Conservation (phyloP, 2,888 invertebrate species). For the Biston stratarius region DNA sequence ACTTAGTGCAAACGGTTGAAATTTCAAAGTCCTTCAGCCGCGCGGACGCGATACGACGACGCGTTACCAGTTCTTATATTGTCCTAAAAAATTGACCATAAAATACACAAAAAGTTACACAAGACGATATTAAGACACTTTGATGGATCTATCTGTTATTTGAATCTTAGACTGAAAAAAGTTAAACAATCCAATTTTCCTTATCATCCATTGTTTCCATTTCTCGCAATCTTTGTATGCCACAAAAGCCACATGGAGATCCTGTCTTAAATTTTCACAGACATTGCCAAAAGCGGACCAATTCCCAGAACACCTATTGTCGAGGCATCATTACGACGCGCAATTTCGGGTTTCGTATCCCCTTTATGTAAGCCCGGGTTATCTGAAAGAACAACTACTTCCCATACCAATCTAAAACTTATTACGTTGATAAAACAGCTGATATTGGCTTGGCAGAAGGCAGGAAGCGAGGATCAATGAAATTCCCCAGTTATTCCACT, state of each 20-base stretch:
- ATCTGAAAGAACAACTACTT: constrained; percentile 59
- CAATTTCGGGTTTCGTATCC: constrained; percentile 80
- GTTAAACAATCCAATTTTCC: constrained; percentile 15
- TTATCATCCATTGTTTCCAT: constrained; percentile 32
- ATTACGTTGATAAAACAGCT: not conserved
- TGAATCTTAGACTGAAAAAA: not conserved
- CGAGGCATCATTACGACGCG: constrained; percentile 73
- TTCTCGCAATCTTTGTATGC: constrained; percentile 48
- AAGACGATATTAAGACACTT: too few species aligned
- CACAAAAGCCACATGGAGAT: constrained; percentile 67
- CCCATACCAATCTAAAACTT: constrained; percentile 47
- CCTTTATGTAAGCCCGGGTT: constrained; percentile 81
- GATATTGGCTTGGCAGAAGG: constrained; percentile 42
- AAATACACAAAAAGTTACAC: too few species aligned
- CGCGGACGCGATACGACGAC: too few species aligned
- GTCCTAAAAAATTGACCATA: too few species aligned
- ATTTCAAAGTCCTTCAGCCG: too few species aligned
- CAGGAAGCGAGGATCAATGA: constrained; percentile 67
- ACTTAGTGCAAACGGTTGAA: too few species aligned
- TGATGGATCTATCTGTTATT: too few species aligned
- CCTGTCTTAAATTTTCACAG: constrained; percentile 76
- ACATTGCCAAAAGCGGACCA: constrained; percentile 72
- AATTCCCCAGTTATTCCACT: constrained; percentile 77
- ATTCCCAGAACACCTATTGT: constrained; percentile 83
- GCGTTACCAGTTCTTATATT: too few species aligned